phyloP scores from a whole-genome alignment of 2,888 invertebrate genomes.

The Orthosia gothica region DNA sequence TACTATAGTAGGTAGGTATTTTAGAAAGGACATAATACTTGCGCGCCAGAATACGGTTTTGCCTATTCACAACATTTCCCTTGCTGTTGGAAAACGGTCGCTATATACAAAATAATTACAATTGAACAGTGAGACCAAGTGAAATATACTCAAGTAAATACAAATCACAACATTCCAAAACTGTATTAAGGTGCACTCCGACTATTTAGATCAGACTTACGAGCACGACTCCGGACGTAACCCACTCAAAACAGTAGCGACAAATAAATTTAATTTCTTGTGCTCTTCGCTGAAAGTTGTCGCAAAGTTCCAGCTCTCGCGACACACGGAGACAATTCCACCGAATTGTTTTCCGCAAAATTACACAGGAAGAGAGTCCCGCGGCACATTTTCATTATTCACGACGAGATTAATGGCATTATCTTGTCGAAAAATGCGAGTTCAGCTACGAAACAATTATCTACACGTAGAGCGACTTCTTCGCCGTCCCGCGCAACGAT shows the following conservation, averaged over 20 bases:
- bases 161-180: conserved; percentile 12
- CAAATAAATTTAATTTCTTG: conserved; percentile 79
- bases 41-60: conserved; percentile 1
- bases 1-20: background rate
- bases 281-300: conserved; percentile 70
- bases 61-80: conserved; percentile 48
- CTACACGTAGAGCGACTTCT: conserved; percentile 68
- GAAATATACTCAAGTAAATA: conserved; percentile 6
- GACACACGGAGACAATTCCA: conserved; percentile 74
- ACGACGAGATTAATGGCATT: conserved; percentile 85
- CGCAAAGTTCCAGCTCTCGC: conserved; percentile 68
- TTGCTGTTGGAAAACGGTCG: conserved; percentile 57
- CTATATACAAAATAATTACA: conserved; percentile 38
- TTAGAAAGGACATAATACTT: conserved; percentile 6
- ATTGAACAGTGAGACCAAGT: conserved; percentile 22
- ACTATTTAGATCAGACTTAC: conserved; percentile 77
- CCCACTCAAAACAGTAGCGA: conserved; percentile 66
- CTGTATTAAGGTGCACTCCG: conserved; percentile 63
- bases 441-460: conserved; percentile 84
- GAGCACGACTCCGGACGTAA: conserved; percentile 76
- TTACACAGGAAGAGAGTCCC: conserved; percentile 73
- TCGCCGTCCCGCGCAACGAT: conserved; percentile 76
- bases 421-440: conserved; percentile 86
- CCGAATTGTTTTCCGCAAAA: conserved; percentile 79
- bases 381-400: conserved; percentile 85